phyloP scores from a whole-genome alignment of 2,797 vertebrate genomes.

The Picus viridis region DNA sequence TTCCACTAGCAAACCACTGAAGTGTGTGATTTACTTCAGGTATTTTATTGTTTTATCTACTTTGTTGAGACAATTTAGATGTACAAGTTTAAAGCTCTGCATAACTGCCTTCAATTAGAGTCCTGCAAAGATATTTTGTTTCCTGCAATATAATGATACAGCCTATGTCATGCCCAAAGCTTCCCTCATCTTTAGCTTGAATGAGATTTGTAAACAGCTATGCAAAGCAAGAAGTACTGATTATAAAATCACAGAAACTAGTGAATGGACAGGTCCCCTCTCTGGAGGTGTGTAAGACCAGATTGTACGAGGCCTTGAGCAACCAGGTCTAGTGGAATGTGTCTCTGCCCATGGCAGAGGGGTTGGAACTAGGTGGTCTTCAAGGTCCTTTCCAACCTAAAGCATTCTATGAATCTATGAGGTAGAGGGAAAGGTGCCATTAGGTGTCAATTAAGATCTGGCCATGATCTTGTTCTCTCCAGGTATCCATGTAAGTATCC shows the following conservation, averaged over 20 bases:
- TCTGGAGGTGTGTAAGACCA: too few species aligned
- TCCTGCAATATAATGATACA: background rate
- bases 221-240: background rate
- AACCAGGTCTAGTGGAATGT: too few species aligned
- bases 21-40: background rate
- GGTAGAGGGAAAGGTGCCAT: background rate
- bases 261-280: background rate
- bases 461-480: background rate
- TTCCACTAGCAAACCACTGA: background rate
- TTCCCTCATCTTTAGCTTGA: background rate
- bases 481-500: background rate
- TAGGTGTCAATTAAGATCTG: background rate
- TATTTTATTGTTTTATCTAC: background rate
- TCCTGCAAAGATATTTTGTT: background rate
- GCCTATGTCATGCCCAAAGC: background rate
- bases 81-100: background rate
- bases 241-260: background rate
- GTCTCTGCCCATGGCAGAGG: too few species aligned
- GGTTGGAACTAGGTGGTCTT: too few species aligned
- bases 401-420: background rate
- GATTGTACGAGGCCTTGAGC: too few species aligned
- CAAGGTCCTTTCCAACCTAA: too few species aligned
- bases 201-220: background rate
- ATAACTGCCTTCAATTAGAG: background rate
- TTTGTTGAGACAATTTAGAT: slow-evolving; percentile 9